Evolutionary conservation across 2,113 vertebrate species (phyloP), one percentile per base, ranked within the genome.

Genomic region (Cephalopholis sonnerati): DNA sequence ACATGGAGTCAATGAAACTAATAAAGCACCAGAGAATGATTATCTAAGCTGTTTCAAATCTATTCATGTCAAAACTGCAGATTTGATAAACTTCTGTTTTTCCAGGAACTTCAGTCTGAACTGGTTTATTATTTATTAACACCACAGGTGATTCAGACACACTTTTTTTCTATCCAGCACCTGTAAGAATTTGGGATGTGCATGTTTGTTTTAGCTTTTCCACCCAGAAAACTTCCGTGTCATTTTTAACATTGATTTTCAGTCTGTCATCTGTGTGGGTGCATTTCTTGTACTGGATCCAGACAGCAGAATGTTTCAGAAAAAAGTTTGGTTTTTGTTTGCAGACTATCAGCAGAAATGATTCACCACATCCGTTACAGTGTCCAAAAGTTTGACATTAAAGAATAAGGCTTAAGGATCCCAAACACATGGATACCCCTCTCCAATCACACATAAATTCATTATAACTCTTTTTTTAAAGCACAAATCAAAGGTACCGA

Each of bases 21-120:
- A 77, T 68, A 63, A 58, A 61, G 51, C 29, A 59, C 4, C 8
- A 16, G 8, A 62, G 27, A 48, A 25, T 76, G 65, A 85, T 71
- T 64, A 57, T 57, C 27, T 64, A 10, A 58, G 36, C 12, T 55
- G 27, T 32, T 25, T 62, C 6, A 70, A 74, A 64, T 51, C 53
- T 22, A 48, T 62, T 25, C 11, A 59, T 32, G 61, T 48, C 7
- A 6, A 78, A 78, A 41, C 16, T 59, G 2, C 44, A 27, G 0
- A 44, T 48, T 18, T 50, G 41, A 41, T 61, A 16, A 48, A 57
- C 17, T 50, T 20, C 51, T 2, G 6, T 74, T n/a, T 32, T 57
- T 58, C 58, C 2, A 46, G 54, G 18, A 24, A 51, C 13, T 55
- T 54, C 2, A 53, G 6, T 53, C 18, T 53, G 2, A 6, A 44